Base-by-base conservation (phyloP, 2,888 invertebrate genomes). In the Andrena marginata region DNA sequence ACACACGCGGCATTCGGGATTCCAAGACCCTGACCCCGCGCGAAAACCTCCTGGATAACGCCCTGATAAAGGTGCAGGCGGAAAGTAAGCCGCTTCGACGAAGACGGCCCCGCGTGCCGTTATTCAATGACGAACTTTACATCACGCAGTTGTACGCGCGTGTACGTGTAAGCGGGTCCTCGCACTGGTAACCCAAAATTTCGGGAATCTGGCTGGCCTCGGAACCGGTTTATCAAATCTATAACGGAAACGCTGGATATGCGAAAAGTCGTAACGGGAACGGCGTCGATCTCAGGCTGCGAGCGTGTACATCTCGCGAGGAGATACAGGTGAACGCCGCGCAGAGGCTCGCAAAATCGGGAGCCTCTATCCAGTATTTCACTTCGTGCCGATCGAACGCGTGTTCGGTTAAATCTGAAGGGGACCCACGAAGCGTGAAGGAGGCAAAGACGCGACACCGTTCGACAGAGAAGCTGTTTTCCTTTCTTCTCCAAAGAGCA, bases 141-240 rank as follows among this genome's bases (percentile, higher is more conserved):
- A 76, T 73, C 78, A 76, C 59, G 76, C 65, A 76, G 35, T 29
- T 26, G 76, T 35, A 35, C 42, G 23, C 48, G n/a, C 42, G 67
- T 20, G 68, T 16, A 23, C n/a, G 29, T 42, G 42, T 16, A 65
- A 71, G 23, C 23, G 10, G 10, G 23, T 26, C 23, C 42, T 63
- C 72, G 77, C 77, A 79, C 80, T 77, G 68, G 85, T 86, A 86
- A 87, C 80, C 82, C 78, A 75, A 88, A 88, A 88, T 88, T 88
- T 82, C 63, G 76, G 71, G 87, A 85, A 87, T 85, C 73, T 70
- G 51, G 60, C 51, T 59, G 62, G 5, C 33, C 63, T 10, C 3
- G 67, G 75, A 85, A 88, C 89, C 89, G 88, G 88, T 88, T 85
- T 75, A 49, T 63, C 85, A 79, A 75, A 88, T 83, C 80, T 82